phyloP scores from a whole-genome alignment of 2,113 vertebrate genomes.

The Pteruthius melanotis region DNA sequence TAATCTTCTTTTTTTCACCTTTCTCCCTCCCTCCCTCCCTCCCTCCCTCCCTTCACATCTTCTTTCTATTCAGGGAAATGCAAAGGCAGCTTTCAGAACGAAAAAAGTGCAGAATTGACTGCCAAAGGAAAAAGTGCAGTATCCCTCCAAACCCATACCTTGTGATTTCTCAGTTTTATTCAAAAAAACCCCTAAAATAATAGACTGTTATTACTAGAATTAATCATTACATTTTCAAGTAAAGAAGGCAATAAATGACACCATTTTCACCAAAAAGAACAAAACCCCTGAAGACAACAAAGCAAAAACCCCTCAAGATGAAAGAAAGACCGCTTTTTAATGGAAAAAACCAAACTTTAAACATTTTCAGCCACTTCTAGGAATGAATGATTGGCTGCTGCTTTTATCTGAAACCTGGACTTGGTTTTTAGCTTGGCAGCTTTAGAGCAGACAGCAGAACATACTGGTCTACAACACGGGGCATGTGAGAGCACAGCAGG shows the following conservation, averaged over 20 bases:
- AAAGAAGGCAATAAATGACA: not conserved
- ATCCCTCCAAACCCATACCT: not conserved
- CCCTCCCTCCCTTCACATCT: not conserved
- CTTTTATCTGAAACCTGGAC: not conserved
- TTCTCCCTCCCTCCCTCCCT: not conserved
- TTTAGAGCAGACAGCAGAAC: not conserved
- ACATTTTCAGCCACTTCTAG: not conserved
- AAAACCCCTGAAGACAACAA: rapidly evolving
- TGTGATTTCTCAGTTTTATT: not conserved
- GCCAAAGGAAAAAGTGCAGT: not conserved
- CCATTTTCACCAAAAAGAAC: not conserved
- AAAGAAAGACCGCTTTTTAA: not conserved
- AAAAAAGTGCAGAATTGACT: not conserved
- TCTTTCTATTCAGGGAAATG: not conserved
- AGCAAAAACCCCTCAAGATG: not conserved
- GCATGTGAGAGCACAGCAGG: rapidly evolving
- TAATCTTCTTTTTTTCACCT: not conserved
- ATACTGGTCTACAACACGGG: rapidly evolving
- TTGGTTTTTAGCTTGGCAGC: not conserved
- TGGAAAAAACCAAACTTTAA: not conserved
- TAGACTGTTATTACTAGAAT: not conserved
- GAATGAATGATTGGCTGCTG: not conserved
- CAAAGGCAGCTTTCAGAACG: not conserved
- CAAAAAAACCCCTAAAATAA: not conserved
- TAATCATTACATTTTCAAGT: not conserved